Conservation (phyloP, 2,797 vertebrate genomes). For the Alca torda region DNA sequence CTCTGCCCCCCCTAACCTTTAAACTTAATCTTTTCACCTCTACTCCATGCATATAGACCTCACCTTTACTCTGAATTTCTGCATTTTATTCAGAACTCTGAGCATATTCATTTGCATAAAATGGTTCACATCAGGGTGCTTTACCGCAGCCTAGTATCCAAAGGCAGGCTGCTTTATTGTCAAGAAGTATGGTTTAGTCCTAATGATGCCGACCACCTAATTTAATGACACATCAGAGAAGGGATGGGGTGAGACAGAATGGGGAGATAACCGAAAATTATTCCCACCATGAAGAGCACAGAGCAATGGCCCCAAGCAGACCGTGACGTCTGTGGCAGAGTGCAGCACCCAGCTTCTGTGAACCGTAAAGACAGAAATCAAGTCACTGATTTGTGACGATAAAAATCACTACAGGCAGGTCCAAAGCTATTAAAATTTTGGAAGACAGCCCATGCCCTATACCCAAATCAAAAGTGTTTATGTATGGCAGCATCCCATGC, state of each 20-base stretch:
- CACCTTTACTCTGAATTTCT: background rate
- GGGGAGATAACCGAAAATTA: background rate
- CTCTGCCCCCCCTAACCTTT: background rate
- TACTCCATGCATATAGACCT: accelerated
- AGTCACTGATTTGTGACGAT: background rate
- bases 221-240: background rate
- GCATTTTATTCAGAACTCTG: background rate
- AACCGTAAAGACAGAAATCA: background rate
- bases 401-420: background rate
- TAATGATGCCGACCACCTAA: background rate
- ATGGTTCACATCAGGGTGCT: background rate
- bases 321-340: background rate
- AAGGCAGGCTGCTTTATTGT: background rate
- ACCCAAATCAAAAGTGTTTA: background rate
- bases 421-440: background rate
- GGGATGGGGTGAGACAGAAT: background rate
- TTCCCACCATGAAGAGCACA: background rate
- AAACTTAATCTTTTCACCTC: background rate
- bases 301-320: background rate
- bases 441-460: background rate
- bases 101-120: background rate
- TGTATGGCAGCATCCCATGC: background rate
- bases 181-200: background rate
- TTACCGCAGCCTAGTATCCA: background rate
- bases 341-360: background rate